Base-by-base conservation (phyloP, 2,888 invertebrate genomes). In the Oegoconia quadripuncta region DNA sequence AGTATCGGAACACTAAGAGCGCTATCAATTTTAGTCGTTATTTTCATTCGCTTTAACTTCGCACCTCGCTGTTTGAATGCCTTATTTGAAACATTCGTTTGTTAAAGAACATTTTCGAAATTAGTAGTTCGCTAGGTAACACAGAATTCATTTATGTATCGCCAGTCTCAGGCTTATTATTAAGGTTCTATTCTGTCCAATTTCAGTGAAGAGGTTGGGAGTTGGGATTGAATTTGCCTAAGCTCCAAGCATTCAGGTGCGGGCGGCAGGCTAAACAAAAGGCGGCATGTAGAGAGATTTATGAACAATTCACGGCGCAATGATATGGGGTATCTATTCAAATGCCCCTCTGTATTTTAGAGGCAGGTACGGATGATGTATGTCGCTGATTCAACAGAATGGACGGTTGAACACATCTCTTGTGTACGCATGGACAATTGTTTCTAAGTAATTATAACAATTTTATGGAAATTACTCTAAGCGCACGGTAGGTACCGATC, bases 291-390 rank as follows among this genome's bases (percentile, higher is more conserved):
- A 69, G 62, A 72, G 72, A 81, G 78, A 83, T 83, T 84, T 84
- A 83, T 80, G 77, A 72, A 77, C 83, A 76, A 77, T 83, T 82
- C 76, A 74, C 74, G 64, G 66, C 66, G 74, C 78, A 74, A 76
- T 82, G 79, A 81, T 80, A 78, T 80, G 79, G 81, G 76, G 70
- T 74, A 74, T 75, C 74, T 71, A 79, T 77, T 80, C 75, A 77
- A 77, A 74, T 72, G 66, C 71, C 65, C 59, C 58, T 66, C 67
- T 67, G 74, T 73, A 70, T 74, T 74, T 35, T 55, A 52, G 62
- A 60, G 54, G 62, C 64, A 74, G 74, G 73, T 77, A 76, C 69
- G 67, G 67, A 74, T 74, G 74, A 77, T 75, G 67, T 74, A 75
- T 74, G 70, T 63, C 57, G 58, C 46, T 51, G 53, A 54, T 53